phyloP scores from a whole-genome alignment of 1,140 invertebrate genomes.

The Ceratina calcarata region DNA sequence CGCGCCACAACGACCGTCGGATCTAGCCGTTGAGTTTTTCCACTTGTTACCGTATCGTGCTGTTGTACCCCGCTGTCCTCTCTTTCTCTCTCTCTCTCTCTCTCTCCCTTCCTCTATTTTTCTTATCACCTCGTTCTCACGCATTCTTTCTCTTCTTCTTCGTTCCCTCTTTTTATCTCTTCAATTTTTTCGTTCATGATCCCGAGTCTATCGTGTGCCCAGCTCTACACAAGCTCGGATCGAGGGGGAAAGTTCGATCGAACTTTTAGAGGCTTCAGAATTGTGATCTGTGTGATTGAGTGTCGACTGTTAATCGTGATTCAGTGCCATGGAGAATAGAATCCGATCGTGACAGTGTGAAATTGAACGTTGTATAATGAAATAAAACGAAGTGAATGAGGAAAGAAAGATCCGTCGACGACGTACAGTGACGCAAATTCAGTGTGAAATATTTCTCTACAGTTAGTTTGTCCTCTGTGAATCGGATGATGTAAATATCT shows the following conservation, averaged over 20 bases:
- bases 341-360: constrained; percentile 26
- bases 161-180: too few relatives aligned
- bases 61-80: not conserved
- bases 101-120: not conserved
- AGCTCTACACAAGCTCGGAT: not conserved
- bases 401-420: not conserved
- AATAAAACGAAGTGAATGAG: too few relatives aligned
- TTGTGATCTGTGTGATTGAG: constrained; percentile 31
- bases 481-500: not conserved
- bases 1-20: constrained; percentile 71
- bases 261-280: not conserved
- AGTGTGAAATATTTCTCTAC: not conserved
- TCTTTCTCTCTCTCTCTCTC: not conserved
- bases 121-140: too few relatives aligned
- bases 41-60: constrained; percentile 53
- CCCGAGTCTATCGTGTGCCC: not conserved
- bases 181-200: not conserved
- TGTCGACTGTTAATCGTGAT: constrained; percentile 3
- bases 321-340: constrained; percentile 9
- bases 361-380: not conserved
- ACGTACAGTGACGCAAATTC: not conserved
- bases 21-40: constrained; percentile 61
- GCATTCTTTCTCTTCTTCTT: too few relatives aligned
- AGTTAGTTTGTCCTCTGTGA: not conserved
- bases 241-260: not conserved